Base-by-base conservation (phyloP, 1,140 invertebrate genomes). In the Achatina immaculata region DNA sequence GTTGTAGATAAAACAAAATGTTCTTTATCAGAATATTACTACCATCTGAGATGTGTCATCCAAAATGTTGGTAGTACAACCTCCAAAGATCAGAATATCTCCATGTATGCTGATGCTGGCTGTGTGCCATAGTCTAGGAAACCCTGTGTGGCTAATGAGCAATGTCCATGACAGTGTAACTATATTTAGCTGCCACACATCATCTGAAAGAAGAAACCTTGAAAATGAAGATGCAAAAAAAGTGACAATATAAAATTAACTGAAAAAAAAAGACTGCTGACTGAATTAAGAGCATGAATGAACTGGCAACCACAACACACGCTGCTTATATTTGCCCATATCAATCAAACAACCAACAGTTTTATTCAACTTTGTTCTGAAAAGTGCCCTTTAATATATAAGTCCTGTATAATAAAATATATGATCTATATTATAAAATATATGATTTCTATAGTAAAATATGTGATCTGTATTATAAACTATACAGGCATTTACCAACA, bases 51-150 rank as follows among this genome's bases (percentile, higher is more conserved):
- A 9, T 7, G 0, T 16, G 9, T 42, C 7, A 31, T 78, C 76
- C 31, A 69, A 40, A 51, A 78, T 78, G 43, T 78, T 69, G 42
- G 7, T 68, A 4, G 21, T 21, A 48, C 62, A 66, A 6, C 76
- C 76, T 34, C 76, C 76, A 69, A 31, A 78, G 40, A 69, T 69
- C 1, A 78, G 34, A 6, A 78, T n/a, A 78, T 78, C 76, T 19
- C 76, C 76, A 1, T 68, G 40, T 16, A 40, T 24, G 24, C 65
- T 78, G 28, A 62, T 21, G 28, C 36, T 45, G 7, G 76, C 76
- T 40, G 62, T 68, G 34, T 78, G 76, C 76, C 76, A 78, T 38
- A 78, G 34, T n/a, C 76, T 45, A 38, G 76, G 76, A 0, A 68
- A 34, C 11, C 65, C 58, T 21, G 76, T 78, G 31, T 48, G 24